Percentiles rank a stretch among this genome's conserved stretches.
Evolutionary conservation across 2,797 vertebrate species (phyloP).

Genomic region (Paguma larvata): DNA sequence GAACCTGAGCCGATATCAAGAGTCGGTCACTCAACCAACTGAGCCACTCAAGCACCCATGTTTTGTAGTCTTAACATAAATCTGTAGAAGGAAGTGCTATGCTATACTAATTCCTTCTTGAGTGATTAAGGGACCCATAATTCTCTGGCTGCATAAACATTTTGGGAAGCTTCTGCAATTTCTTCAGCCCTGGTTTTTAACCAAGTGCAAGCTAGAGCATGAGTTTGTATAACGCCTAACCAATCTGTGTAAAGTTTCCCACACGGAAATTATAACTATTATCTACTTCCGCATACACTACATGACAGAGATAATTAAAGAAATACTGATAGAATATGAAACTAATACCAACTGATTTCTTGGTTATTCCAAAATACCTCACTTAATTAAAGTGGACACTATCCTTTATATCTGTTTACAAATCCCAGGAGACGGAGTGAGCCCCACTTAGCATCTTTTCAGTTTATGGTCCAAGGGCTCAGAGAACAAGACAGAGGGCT

Average conservation of each 20-base stretch:
- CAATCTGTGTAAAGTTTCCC: not conserved
- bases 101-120: not conserved
- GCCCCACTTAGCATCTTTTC: not conserved
- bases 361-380: not conserved
- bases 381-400: not conserved
- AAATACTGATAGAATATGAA: slow-evolving; percentile 12
- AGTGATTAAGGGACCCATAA: not conserved
- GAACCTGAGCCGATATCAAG: no score
- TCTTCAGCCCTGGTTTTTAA: slow-evolving; percentile 6
- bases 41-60: not conserved
- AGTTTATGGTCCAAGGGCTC: not conserved
- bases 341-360: not conserved
- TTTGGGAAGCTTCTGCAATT: not conserved
- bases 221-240: not conserved
- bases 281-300: not conserved
- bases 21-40: no score
- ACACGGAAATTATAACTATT: not conserved
- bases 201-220: not conserved
- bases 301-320: not conserved
- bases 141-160: not conserved
- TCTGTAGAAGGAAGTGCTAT: not conserved
- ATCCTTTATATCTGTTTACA: not conserved
- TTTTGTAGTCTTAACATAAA: not conserved
- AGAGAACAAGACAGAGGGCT: not conserved
- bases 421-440: not conserved